Base-by-base conservation (phyloP, 2,888 invertebrate genomes). In the Sipha maydis region DNA sequence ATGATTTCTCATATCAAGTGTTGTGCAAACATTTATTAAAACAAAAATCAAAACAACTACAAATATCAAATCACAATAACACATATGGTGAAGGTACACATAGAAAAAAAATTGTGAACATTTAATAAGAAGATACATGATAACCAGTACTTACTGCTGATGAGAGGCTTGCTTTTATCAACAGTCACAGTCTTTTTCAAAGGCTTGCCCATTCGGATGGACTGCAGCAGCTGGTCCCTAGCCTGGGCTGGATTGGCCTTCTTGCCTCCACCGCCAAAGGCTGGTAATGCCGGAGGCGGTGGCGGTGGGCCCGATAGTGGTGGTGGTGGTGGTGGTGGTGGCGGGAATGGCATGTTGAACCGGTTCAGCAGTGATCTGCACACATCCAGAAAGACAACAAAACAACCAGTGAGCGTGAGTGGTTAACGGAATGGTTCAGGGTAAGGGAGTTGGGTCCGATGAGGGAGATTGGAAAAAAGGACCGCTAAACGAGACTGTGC, bases 121-220 rank as follows among this genome's bases (percentile, higher is more conserved):
- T 14, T 9, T 48, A n/a, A 28, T 0, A 17, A 67, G 31, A 69
- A 11, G 11, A 21, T 0, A 48, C 82, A 25, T 48, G 41, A 48
- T 28, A 28, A 82, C 41, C 41, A 19, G 56, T 75, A 90, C 92
- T 93, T 94, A 92, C 97, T 96, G 90, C 95, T 93, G 90, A 97
- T 93, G 83, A 94, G 92, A 0, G 98, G 98, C 84, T 94, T 95
- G 94, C 98, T 98, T 92, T 97, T 96, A 92, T 98, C 98, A 91
- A 96, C 95, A n/a, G 97, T 97, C 0, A 95, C 95, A 85, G 97
- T 94, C 92, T 97, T 97, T 92, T 96, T 97, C 90, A 98, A 93
- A 91, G 94, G 94, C 84, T 95, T 93, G 89, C 97, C 98, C 92
- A 95, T 95, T 91, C 97, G 94, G 91, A 98, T 98, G 21, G 96